These are phyloP conservation scores for Leptura quadrifasciata DNA, from an alignment of 2,888 invertebrate species.

Conservation along the genomic window DNA sequence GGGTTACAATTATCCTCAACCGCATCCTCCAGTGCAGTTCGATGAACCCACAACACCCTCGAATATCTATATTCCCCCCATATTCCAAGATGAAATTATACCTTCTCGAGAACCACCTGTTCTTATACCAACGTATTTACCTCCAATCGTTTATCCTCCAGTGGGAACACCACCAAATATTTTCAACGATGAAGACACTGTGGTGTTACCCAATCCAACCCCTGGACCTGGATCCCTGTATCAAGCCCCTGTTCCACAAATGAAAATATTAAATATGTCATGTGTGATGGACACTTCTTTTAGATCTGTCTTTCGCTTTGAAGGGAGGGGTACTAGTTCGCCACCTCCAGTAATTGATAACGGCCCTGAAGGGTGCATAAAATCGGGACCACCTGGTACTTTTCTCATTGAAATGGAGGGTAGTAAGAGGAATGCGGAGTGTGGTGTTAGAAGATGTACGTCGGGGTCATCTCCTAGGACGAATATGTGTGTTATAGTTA, in stretches of 20 bases:
- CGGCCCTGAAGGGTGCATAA: constrained; percentile 64
- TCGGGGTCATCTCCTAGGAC: constrained; percentile 54
- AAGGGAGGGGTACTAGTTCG: constrained; percentile 27
- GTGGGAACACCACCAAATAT: constrained; percentile 47
- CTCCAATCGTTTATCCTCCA: constrained; percentile 59
- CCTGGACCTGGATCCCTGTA: constrained; percentile 57
- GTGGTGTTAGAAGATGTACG: constrained; percentile 75
- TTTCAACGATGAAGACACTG: constrained; percentile 58
- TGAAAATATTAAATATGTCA: constrained; percentile 69
- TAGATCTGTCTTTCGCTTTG: constrained; percentile 64
- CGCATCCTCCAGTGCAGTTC: constrained; percentile 61
- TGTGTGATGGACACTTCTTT: constrained; percentile 70
- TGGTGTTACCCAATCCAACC: constrained; percentile 56
- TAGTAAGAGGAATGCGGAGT: constrained; percentile 71
- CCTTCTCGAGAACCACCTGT: constrained; percentile 41
- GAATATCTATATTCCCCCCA: constrained; percentile 61
- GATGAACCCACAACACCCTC: constrained; percentile 61
- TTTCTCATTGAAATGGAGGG: constrained; percentile 73
- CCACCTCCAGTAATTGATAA: constrained; percentile 68
- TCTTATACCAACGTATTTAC: constrained; percentile 58
- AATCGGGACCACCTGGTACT: constrained; percentile 56
- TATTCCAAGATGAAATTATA: constrained; percentile 57
- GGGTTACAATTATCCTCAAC: constrained; percentile 65
- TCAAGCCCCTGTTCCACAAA: constrained; percentile 55
- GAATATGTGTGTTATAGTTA: constrained; percentile 76